These are phyloP conservation scores for Sipha flava DNA, from an alignment of 1,140 invertebrate genomes.

Conservation along the genomic window DNA sequence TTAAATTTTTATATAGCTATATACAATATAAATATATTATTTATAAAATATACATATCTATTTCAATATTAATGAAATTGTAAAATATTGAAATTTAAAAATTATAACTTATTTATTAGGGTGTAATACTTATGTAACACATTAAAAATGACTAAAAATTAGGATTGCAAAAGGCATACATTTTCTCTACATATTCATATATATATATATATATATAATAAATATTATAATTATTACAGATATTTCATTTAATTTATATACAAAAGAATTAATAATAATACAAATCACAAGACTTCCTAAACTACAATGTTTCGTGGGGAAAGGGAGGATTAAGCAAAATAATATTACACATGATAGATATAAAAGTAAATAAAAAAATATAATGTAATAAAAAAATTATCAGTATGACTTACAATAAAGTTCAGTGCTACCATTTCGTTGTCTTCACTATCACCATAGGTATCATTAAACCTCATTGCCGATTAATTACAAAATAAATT, in stretches of 20 bases:
- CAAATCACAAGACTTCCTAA: not conserved
- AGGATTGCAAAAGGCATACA: not conserved
- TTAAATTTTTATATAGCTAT: not conserved
- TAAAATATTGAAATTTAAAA: not conserved
- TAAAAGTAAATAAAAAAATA: constrained; percentile 25
- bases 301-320: not conserved
- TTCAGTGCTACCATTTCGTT: constrained; percentile 23
- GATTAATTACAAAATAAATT: constrained; percentile 1
- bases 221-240: not conserved
- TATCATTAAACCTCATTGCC: not conserved
- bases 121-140: not conserved
- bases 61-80: not conserved
- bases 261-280: not conserved
- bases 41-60: not conserved
- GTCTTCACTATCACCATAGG: constrained; percentile 6
- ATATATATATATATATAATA: not conserved
- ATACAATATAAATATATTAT: not conserved
- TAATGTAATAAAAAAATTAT: not conserved
- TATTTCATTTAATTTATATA: not conserved
- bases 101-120: not conserved
- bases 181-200: not conserved
- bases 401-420: not conserved
- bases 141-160: constrained; percentile 2
- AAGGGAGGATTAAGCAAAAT: not conserved
- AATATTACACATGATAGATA: not conserved